Evolutionary conservation across 2,113 vertebrate genomes (phyloP), one percentile per base, ranked within the genome.

Genomic region (Megalops atlanticus): DNA sequence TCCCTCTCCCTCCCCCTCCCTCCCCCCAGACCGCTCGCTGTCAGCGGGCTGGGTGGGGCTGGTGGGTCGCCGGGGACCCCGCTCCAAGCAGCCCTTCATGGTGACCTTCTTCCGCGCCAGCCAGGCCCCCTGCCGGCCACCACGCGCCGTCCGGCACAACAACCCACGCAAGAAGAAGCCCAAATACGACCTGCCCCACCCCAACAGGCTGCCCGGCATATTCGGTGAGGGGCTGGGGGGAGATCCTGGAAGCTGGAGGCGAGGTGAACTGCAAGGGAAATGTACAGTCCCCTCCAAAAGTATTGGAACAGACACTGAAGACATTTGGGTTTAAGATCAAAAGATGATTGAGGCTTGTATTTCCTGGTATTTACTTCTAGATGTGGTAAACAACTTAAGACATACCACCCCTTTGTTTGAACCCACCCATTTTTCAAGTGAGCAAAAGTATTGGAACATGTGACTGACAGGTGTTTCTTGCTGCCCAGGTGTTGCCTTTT

Each of bases 1-100:
- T 18, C 47, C 52, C 35, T 21, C n/a, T 74, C 7, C 47, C 3
- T 74, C 33, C 16, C 16, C 68, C 0, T 83, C 38, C 40, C 38
- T n/a, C 86, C 77, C 81, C 0, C 0, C 93, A 97, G 97, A 97
- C 43, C 95, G 88, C 85, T 97, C 96, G 0, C 86, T 97, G 0
- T 96, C 97, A 8, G 96, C 96, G 0, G 94, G 94, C 54, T 95
- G 93, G 6, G 96, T 95, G 0, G 96, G 97, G 79, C 76, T 99
- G 85, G 86, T 98, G 89, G 97, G 97, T 0, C 95, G 92, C 69
- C 85, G 91, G 0, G 97, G 96, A 0, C 96, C 96, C 0, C 94
- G 93, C 27, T 96, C 97, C 89, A 97, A 96, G 85, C 97, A 98
- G 80, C 97, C 97, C 38, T 98, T 99, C 89, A 94, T 99, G 96